Percentiles rank a stretch among this genome's conserved stretches.
These are phyloP conservation scores for Podarcis raffonei DNA, from an alignment of 2,113 vertebrate genomes.

Conservation along the genomic window DNA sequence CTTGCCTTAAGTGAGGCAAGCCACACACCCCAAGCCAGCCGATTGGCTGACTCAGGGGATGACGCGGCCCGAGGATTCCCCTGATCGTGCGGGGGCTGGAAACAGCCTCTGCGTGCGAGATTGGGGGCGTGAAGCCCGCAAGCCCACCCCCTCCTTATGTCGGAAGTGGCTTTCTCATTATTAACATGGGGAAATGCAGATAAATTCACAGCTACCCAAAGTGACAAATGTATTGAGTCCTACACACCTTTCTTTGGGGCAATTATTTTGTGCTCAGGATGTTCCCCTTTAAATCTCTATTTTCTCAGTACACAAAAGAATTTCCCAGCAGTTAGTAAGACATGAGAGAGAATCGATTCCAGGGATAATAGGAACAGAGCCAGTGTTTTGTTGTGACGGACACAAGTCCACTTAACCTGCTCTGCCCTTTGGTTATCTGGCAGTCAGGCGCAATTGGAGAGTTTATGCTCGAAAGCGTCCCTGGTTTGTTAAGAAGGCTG, in stretches of 20 bases:
- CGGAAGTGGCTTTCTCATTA: too few relatives aligned
- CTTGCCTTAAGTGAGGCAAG: too few relatives aligned
- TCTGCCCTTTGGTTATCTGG: slow-evolving; percentile 18
- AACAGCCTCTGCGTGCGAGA: too few relatives aligned
- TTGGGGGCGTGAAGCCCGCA: too few relatives aligned
- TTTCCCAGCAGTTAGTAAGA: slow-evolving; percentile 23
- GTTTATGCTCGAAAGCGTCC: background rate
- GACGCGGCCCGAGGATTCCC: too few relatives aligned
- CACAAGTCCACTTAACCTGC: background rate
- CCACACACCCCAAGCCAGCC: too few relatives aligned
- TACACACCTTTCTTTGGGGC: background rate
- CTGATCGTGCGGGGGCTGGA: too few relatives aligned
- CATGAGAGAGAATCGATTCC: background rate
- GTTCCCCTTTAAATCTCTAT: slow-evolving; percentile 42
- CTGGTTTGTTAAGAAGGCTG: slow-evolving; percentile 13
- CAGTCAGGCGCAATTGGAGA: slow-evolving; percentile 13
- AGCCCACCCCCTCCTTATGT: too few relatives aligned
- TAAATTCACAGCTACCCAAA: background rate
- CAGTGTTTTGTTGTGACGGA: slow-evolving; percentile 12
- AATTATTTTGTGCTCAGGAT: slow-evolving; percentile 15
- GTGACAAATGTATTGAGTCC: slow-evolving; percentile 16
- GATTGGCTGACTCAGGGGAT: too few relatives aligned
- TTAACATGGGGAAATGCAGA: background rate
- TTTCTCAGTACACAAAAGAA: background rate
- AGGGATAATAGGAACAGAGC: slow-evolving; percentile 21